Conservation (phyloP, 2,888 invertebrate species). For the Myopa tessellatipennis region DNA sequence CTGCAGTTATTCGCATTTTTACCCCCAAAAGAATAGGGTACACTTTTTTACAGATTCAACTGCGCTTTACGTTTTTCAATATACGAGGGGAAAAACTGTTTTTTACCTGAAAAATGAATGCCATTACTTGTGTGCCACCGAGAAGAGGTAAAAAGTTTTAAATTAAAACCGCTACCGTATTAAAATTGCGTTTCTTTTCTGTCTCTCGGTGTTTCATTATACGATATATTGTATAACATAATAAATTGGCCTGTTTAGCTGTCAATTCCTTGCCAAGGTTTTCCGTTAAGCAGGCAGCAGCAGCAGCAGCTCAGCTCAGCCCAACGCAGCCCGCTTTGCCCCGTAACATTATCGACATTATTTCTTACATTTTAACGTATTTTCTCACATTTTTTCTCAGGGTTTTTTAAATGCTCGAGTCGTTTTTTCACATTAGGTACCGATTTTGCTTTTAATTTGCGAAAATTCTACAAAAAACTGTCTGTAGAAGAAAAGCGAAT, state of each 20-base stretch:
- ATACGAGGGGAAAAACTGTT: background rate
- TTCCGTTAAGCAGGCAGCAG: constrained; percentile 8
- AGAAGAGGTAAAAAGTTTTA: constrained; percentile 36
- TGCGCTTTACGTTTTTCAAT: background rate
- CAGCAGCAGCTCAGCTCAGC: background rate
- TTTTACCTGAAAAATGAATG: constrained; percentile 41
- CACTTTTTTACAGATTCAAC: constrained; percentile 10
- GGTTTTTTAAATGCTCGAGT: background rate
- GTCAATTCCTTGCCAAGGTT: constrained; percentile 4
- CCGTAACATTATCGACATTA: background rate
- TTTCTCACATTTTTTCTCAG: constrained; percentile 45
- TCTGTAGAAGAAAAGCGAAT: background rate
- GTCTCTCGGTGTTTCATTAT: background rate
- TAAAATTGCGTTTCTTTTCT: background rate
- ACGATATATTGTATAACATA: background rate
- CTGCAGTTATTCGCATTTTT: constrained; percentile 4
- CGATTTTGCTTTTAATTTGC: background rate
- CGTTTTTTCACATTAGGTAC: background rate
- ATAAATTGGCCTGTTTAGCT: constrained; percentile 22
- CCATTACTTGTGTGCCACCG: constrained; percentile 15
- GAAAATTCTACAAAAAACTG: background rate
- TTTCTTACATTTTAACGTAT: constrained; percentile 45
- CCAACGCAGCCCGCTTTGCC: background rate
- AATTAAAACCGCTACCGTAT: constrained; percentile 31
- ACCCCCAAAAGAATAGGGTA: constrained; percentile 24